Evolutionary conservation across 2,113 vertebrate species (phyloP).

Genomic region (Rhombomys opimus): DNA sequence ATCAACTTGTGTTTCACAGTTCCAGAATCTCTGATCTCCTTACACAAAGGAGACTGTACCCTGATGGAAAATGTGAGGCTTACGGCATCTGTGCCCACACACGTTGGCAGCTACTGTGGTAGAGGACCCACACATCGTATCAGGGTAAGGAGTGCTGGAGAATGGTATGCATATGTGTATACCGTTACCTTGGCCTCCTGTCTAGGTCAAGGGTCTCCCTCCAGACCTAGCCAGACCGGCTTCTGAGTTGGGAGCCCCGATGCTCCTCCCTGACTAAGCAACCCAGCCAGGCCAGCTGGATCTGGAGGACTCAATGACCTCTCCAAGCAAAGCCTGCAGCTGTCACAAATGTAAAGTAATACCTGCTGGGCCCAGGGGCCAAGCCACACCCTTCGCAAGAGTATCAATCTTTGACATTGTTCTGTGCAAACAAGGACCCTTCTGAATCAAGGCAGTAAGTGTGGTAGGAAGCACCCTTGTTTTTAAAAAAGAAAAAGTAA

Average conservation of each 20-base stretch:
- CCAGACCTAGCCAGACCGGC: not conserved
- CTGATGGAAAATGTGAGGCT: not conserved
- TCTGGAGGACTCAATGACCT: not conserved
- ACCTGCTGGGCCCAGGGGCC: not conserved
- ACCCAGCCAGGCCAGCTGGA: not conserved
- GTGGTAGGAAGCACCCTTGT: not conserved
- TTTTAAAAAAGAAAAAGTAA: not conserved
- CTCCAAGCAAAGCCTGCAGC: not conserved
- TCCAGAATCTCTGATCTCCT: constrained; percentile 37
- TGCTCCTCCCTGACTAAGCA: not conserved
- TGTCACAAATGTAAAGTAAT: constrained; percentile 42
- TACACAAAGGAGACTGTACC: not conserved
- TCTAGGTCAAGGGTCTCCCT: not conserved
- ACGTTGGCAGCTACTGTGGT: not conserved
- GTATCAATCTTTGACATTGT: not conserved
- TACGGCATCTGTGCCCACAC: not conserved
- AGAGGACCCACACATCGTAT: not conserved
- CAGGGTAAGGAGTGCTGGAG: not conserved
- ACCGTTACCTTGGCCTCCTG: not conserved
- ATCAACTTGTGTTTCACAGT: not conserved
- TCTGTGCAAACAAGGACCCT: not conserved
- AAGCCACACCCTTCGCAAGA: not conserved
- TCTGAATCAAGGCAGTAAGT: not conserved
- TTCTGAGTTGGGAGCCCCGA: not conserved
- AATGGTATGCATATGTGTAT: not conserved